phyloP scores from a whole-genome alignment of 2,888 invertebrate genomes.

The Vanessa cardui region DNA sequence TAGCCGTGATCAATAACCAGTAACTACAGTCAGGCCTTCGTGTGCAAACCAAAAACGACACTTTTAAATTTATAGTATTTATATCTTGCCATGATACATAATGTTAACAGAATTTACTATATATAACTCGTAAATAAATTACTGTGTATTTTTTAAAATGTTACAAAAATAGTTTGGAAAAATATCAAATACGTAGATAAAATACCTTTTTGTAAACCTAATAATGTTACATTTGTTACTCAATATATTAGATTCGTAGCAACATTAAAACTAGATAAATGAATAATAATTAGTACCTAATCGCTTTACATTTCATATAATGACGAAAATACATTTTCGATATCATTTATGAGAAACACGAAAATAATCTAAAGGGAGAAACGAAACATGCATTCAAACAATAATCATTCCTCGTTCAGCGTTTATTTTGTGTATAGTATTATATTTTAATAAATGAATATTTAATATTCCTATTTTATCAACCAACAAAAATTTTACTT shows the following conservation, averaged over 20 bases:
- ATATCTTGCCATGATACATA: slow-evolving; percentile 10
- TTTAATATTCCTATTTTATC: not conserved
- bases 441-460: not conserved
- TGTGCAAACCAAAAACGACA: not conserved
- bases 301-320: no score
- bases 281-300: no score
- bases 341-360: not conserved
- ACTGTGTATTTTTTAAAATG: not conserved
- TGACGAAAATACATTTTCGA: not conserved
- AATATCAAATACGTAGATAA: no score
- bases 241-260: no score
- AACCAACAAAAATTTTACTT: not conserved
- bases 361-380: not conserved
- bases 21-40: not conserved
- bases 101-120: not conserved
- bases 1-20: not conserved
- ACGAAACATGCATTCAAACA: not conserved
- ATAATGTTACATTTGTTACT: no score
- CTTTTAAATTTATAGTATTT: not conserved
- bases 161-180: no score
- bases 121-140: not conserved
- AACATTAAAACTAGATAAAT: no score
- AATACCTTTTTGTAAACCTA: no score
- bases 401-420: not conserved
- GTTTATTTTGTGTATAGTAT: not conserved